phyloP scores from a whole-genome alignment of 2,888 invertebrate genomes.

The Ecliptopera silaceata region DNA sequence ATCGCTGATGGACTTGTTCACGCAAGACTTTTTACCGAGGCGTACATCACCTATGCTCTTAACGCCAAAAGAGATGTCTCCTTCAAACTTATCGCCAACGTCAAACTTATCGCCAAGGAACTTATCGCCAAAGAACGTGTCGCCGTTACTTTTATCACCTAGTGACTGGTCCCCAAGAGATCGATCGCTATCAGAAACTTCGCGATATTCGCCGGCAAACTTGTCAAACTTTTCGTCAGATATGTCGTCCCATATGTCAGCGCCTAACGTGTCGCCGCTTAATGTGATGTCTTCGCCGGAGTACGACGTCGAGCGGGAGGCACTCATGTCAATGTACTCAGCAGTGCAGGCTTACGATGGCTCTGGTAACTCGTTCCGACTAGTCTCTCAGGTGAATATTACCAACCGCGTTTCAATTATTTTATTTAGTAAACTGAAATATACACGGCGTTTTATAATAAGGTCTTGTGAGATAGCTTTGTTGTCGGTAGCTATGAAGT shows the following conservation, averaged over 20 bases:
- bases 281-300: too few species aligned
- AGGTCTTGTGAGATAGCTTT: too few species aligned
- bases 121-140: neutral
- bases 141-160: neutral
- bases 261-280: too few species aligned
- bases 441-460: too few species aligned
- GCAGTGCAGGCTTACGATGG: neutral
- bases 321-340: neutral
- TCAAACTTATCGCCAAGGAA: neutral
- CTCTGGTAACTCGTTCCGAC: constrained; percentile 12
- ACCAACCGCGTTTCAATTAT: neutral
- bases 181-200: too few species aligned
- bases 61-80: too few species aligned
- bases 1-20: too few species aligned
- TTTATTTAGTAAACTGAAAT: too few species aligned
- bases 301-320: too few species aligned
- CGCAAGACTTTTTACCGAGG: too few species aligned
- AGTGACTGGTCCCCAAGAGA: neutral
- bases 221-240: neutral
- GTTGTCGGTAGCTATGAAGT: too few species aligned
- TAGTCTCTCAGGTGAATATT: constrained; percentile 14
- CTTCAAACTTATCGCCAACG: neutral
- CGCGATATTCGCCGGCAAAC: neutral
- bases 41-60: too few species aligned
- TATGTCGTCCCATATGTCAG: neutral